Percentiles rank a stretch among this genome's conserved stretches.
Evolutionary conservation across 2,797 vertebrate species (phyloP).

Genomic region (Sebastes melanostomus): DNA sequence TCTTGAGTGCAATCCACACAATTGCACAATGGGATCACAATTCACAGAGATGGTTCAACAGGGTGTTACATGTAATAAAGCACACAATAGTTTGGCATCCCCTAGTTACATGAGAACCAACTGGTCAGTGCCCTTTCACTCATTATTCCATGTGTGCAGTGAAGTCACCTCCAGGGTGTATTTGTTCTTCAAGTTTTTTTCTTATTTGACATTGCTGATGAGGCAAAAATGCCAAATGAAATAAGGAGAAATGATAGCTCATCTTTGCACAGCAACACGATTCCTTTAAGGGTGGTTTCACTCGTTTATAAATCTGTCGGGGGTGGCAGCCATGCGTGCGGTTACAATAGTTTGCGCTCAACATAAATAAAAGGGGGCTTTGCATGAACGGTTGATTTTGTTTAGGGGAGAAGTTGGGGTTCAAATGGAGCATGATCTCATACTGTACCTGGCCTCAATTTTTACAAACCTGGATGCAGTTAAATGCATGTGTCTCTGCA

Average conservation of each 20-base stretch:
- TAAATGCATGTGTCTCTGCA: not conserved
- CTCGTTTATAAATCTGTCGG: constrained; percentile 25
- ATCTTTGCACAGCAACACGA: constrained; percentile 1
- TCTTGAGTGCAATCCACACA: constrained; percentile 39
- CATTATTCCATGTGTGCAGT: constrained; percentile 8
- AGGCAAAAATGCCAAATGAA: constrained; percentile 19
- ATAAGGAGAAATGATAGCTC: constrained; percentile 2
- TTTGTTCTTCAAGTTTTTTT: not conserved
- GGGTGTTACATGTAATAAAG: constrained; percentile 50
- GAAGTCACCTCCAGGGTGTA: not conserved
- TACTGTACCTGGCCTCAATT: constrained; percentile 27
- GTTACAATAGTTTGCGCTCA: constrained; percentile 9
- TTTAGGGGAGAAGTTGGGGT: not conserved
- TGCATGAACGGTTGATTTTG: constrained; percentile 25
- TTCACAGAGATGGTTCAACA: constrained; percentile 27
- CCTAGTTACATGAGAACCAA: constrained; percentile 21
- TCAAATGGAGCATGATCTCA: constrained; percentile 9
- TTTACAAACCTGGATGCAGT: constrained; percentile 15
- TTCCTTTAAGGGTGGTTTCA: constrained; percentile 6
- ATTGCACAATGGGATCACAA: constrained; percentile 43
- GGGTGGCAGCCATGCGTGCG: constrained; percentile 4
- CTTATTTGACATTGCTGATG: not conserved
- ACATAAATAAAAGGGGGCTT: constrained; percentile 14
- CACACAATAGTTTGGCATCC: constrained; percentile 36
- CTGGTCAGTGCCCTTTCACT: constrained; percentile 3